Percentiles rank a stretch among this genome's conserved stretches.
These are phyloP conservation scores for Cygnus atratus DNA, from an alignment of 2,113 vertebrate species.

Conservation along the genomic window DNA sequence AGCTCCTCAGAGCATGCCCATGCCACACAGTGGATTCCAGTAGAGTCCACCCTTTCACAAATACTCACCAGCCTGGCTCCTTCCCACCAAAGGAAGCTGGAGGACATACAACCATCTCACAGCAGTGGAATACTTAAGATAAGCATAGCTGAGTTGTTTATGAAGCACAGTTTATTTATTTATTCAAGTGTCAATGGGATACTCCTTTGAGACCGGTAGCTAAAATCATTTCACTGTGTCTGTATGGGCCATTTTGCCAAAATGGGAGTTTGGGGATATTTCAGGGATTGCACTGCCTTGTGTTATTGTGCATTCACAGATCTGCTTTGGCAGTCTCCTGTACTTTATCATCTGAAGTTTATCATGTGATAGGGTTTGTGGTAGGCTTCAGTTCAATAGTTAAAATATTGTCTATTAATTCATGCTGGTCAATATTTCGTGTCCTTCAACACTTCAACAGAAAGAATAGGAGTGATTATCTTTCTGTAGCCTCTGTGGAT, in stretches of 20 bases:
- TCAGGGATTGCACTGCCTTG: not conserved
- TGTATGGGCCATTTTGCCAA: not conserved
- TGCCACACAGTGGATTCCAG: not conserved
- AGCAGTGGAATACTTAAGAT: not conserved
- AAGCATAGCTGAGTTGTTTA: not conserved
- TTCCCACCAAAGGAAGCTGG: not conserved
- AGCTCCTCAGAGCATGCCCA: not conserved
- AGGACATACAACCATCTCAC: not conserved
- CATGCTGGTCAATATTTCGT: not conserved
- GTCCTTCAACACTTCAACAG: not conserved
- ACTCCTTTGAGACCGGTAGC: not conserved
- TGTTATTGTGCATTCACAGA: not conserved
- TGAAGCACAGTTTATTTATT: not conserved
- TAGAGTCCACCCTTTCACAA: not conserved
- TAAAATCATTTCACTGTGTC: not conserved
- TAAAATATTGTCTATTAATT: conserved; percentile 10
- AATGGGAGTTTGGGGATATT: not conserved
- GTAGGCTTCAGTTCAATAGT: not conserved
- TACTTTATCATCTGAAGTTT: not conserved
- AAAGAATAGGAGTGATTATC: not conserved
- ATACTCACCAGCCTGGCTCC: not conserved
- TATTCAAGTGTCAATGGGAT: not conserved
- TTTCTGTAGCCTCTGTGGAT: not conserved
- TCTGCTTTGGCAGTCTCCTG: not conserved
- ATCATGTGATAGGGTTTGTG: not conserved